Base-by-base conservation (phyloP, 1,140 invertebrate species). In the Chrysopa pallens region DNA sequence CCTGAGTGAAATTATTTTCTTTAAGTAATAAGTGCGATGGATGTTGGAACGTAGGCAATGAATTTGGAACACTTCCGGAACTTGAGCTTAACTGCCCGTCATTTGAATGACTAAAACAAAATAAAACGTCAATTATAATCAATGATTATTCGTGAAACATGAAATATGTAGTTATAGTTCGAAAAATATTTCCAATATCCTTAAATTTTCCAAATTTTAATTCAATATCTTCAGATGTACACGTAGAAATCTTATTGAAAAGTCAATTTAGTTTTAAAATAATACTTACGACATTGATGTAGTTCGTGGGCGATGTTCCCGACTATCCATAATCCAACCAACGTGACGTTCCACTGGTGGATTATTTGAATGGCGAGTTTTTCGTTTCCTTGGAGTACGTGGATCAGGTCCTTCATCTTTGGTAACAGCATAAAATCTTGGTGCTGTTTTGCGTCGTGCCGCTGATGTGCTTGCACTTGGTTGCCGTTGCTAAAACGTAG, bases 1-100 rank as follows among this genome's bases (percentile, higher is more conserved):
- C 86, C 62, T 96, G 94, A 9, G 92, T 93, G 66, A 98, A 98
- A 52, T 91, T 87, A 61, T 96, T 96, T 63, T 97, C 90, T 54
- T 92, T 83, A n/a, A 97, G 74, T 48, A 97, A 67, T 23, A 88
- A 75, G 66, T 97, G 90, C 56, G 89, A 94, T 29, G 93, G 92
- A 69, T 98, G 93, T 59, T 95, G 89, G 72, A 96, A 95, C 23
- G 74, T 70, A 12, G 89, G 89, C 56, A 95, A 67, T 38, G 87
- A 79, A 57, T 85, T 78, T 3, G 81, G 79, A 36, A 77, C 73
- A 50, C 78, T 78, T 13, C 80, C 80, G 50, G 69, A 80, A 43
- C 80, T 85, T 6, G 78, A 81, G 33, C 79, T 72, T 5, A 73
- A 54, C 39, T 60, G 62, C 36, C 65, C 61, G 54, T 76, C 71